These are phyloP conservation scores for Scyliorhinus canicula DNA, from an alignment of 2,797 vertebrate genomes.

Conservation along the genomic window DNA sequence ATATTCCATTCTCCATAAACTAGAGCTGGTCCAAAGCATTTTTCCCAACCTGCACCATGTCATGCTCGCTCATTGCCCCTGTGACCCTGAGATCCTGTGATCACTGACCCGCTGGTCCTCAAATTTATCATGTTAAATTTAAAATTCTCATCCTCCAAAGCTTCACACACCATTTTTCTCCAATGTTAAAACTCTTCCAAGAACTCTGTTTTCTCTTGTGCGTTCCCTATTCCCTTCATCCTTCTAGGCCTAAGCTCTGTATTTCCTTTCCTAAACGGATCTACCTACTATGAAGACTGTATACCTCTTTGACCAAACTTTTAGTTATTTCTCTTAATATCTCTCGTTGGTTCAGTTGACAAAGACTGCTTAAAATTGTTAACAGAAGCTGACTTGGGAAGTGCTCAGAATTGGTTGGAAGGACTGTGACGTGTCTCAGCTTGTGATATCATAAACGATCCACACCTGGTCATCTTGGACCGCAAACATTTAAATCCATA, in stretches of 20 bases:
- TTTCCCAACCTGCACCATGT: background rate
- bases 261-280: background rate
- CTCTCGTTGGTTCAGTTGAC: background rate
- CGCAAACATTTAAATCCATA: background rate
- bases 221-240: background rate
- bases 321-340: background rate
- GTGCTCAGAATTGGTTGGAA: background rate
- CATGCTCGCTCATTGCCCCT: background rate
- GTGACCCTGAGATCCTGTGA: too few relatives aligned
- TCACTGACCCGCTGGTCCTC: background rate
- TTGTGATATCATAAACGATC: background rate
- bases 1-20: background rate
- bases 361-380: background rate
- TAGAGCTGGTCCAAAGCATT: background rate
- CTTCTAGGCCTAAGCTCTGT: background rate
- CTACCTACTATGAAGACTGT: background rate
- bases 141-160: background rate
- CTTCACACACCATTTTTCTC: too few relatives aligned
- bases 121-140: background rate
- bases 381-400: background rate
- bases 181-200: background rate
- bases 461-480: background rate
- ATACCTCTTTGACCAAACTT: background rate
- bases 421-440: background rate
- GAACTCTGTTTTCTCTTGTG: background rate